phyloP scores from a whole-genome alignment of 2,113 vertebrate species.

The Corvus moneduloides region DNA sequence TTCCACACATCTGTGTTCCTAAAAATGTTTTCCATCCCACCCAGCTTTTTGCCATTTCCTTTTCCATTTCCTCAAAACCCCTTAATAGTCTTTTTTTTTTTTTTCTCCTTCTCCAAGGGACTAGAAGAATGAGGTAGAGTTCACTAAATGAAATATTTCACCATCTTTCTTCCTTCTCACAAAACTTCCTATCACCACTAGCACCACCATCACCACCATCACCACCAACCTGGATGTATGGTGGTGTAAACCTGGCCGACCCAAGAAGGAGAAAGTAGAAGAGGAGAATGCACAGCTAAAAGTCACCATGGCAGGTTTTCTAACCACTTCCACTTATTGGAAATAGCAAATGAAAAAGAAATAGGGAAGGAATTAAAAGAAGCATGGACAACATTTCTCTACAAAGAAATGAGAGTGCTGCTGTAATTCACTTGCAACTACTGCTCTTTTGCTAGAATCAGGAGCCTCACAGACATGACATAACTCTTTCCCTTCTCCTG shows the following conservation, averaged over 20 bases:
- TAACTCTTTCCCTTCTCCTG: not conserved
- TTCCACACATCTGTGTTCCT: not conserved
- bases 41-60: not conserved
- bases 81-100: not conserved
- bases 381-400: not conserved
- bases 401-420: not conserved
- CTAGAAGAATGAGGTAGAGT: not conserved
- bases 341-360: not conserved
- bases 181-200: not conserved
- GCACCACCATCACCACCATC: not conserved
- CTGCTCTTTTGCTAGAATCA: not conserved
- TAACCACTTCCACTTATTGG: not conserved
- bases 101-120: not conserved
- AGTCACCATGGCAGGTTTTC: not conserved
- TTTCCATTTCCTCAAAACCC: not conserved
- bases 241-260: not conserved
- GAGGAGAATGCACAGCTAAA: not conserved
- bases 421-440: not conserved
- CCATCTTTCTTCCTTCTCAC: not conserved
- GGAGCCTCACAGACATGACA: not conserved
- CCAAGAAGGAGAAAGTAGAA: not conserved
- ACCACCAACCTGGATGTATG: not conserved
- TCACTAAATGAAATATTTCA: not conserved
- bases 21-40: not conserved
- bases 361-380: not conserved